phyloP scores from a whole-genome alignment of 92 coral and sea anemone genomes.

The Montipora capitata region DNA sequence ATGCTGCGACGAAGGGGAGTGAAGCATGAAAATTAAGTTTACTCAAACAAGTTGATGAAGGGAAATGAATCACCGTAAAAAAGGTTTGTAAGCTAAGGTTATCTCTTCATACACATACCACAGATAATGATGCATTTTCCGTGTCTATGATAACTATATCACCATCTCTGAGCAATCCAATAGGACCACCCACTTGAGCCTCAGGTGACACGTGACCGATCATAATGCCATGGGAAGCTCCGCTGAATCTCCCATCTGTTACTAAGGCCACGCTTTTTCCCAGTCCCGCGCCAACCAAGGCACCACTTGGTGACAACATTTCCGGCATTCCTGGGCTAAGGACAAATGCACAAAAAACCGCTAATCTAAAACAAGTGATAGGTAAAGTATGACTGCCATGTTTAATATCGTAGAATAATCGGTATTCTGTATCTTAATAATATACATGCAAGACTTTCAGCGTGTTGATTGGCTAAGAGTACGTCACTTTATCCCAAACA shows the following conservation, averaged over 20 bases:
- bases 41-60: too few species aligned
- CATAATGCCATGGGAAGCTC: constrained; percentile 94
- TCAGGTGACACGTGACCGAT: constrained; percentile 96
- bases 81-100: too few species aligned
- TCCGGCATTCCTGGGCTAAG: constrained; percentile 94
- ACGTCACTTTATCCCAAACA: too few species aligned
- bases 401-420: too few species aligned
- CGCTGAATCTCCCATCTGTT: constrained; percentile 94
- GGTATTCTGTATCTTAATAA: too few species aligned
- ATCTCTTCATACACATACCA: constrained; percentile 59
- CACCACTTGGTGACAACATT: constrained; percentile 89
- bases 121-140: constrained; percentile 48
- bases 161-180: constrained; percentile 82
- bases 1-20: too few species aligned
- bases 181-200: constrained; percentile 90
- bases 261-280: constrained; percentile 87
- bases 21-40: too few species aligned
- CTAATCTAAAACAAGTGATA: too few species aligned
- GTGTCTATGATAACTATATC: constrained; percentile 86
- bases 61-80: background rate
- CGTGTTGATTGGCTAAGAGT: too few species aligned
- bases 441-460: too few species aligned
- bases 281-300: constrained; percentile 92
- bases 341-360: background rate
- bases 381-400: too few species aligned